phyloP scores from a whole-genome alignment of 2,888 invertebrate species.

The Drosophila formosana region DNA sequence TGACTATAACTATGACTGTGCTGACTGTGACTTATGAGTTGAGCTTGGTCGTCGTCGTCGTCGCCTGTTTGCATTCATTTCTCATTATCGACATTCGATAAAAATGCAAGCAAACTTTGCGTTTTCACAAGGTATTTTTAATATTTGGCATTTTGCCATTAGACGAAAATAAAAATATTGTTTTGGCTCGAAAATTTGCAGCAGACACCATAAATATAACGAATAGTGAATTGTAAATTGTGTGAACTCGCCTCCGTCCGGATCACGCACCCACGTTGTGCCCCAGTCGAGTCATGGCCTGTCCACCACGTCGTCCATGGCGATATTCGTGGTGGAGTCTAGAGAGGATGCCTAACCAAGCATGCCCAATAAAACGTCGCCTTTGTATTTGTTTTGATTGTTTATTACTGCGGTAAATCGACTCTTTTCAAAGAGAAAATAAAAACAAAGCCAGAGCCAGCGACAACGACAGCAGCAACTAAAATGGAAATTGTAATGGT shows the following conservation, averaged over 20 bases:
- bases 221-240: neutral
- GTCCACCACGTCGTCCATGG: conserved; percentile 1
- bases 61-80: conserved; percentile 71
- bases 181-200: conserved; percentile 60
- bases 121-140: conserved; percentile 40
- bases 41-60: conserved; percentile 27
- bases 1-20: neutral
- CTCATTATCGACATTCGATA: conserved; percentile 75
- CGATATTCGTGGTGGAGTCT: neutral
- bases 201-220: conserved; percentile 76
- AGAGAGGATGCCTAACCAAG: conserved; percentile 62
- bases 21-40: conserved; percentile 46
- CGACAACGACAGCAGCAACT: conserved; percentile 20
- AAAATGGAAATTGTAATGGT: conserved; percentile 28
- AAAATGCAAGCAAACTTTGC: conserved; percentile 68
- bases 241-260: conserved; percentile 21
- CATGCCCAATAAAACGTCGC: conserved; percentile 75
- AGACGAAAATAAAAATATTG: conserved; percentile 50
- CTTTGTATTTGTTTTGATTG: conserved; percentile 77
- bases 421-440: conserved; percentile 35
- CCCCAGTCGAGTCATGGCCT: conserved; percentile 38
- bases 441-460: conserved; percentile 32
- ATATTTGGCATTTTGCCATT: conserved; percentile 73
- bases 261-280: conserved; percentile 60
- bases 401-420: conserved; percentile 76